phyloP scores from a whole-genome alignment of 2,797 vertebrate genomes.

The Lepidocolaptes lacrymiger region DNA sequence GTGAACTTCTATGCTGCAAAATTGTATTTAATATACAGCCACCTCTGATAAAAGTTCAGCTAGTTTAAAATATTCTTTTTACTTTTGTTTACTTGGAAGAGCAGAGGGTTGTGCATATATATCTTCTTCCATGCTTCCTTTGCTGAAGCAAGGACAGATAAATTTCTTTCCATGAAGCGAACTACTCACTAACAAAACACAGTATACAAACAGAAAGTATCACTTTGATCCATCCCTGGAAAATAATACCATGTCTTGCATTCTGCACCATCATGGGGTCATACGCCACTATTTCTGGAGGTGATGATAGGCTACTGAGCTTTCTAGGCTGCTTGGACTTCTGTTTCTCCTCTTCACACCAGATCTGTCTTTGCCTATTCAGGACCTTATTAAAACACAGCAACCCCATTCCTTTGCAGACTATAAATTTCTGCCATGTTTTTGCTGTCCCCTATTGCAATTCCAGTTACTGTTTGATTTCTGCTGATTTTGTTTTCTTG shows the following conservation, averaged over 20 bases:
- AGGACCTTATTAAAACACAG: neutral
- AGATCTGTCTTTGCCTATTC: neutral
- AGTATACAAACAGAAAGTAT: neutral
- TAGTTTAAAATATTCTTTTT: neutral
- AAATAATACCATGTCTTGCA: neutral
- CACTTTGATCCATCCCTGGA: neutral
- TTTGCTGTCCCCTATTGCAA: neutral
- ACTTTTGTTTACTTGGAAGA: conserved; percentile 9
- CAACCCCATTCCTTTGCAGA: neutral
- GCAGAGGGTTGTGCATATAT: neutral
- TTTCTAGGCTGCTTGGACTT: conserved; percentile 42
- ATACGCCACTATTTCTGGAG: neutral
- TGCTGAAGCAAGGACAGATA: neutral
- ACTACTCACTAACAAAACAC: neutral
- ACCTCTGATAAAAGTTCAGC: neutral
- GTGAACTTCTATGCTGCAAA: neutral
- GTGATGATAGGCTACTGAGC: neutral
- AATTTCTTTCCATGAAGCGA: neutral
- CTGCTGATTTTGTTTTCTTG: neutral
- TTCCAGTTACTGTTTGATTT: neutral
- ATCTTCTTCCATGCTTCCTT: neutral
- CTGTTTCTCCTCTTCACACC: neutral
- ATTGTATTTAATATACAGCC: neutral
- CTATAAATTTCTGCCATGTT: neutral
- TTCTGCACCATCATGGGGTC: neutral